Conservation (phyloP, 2,113 vertebrate species). For the Datnioides undecimradiatus region DNA sequence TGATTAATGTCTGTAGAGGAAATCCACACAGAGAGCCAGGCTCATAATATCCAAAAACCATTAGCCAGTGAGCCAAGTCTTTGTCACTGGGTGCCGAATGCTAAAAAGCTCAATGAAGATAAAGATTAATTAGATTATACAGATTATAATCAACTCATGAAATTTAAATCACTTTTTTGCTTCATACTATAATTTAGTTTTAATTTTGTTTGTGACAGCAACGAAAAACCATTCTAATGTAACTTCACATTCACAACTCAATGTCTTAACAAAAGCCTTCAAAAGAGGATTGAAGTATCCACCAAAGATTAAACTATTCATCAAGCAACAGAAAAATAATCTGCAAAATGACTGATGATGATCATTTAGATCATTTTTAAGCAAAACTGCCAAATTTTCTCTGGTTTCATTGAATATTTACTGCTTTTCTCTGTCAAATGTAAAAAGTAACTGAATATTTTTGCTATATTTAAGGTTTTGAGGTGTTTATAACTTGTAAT, state of each 20-base stretch:
- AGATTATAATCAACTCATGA: too few relatives aligned
- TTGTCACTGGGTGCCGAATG: too few relatives aligned
- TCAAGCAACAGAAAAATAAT: background rate
- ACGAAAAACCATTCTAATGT: background rate
- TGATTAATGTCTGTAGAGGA: background rate
- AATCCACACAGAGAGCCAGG: background rate
- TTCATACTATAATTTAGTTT: background rate
- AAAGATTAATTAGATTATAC: too few relatives aligned
- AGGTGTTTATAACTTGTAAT: background rate
- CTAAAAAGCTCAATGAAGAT: too few relatives aligned
- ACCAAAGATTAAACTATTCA: background rate
- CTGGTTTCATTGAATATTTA: too few relatives aligned
- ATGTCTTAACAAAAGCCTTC: background rate
- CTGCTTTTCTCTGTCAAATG: background rate
- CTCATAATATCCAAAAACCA: background rate
- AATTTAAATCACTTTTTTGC: background rate
- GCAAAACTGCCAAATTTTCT: too few relatives aligned
- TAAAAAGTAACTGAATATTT: background rate
- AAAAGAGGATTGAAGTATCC: background rate
- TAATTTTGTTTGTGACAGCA: background rate
- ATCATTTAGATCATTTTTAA: too few relatives aligned
- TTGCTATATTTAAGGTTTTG: background rate
- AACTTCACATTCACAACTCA: background rate
- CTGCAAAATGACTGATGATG: too few relatives aligned
- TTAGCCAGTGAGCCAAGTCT: too few relatives aligned